phyloP scores from a whole-genome alignment of 2,888 invertebrate genomes.

The Leptinotarsa peninsularis region DNA sequence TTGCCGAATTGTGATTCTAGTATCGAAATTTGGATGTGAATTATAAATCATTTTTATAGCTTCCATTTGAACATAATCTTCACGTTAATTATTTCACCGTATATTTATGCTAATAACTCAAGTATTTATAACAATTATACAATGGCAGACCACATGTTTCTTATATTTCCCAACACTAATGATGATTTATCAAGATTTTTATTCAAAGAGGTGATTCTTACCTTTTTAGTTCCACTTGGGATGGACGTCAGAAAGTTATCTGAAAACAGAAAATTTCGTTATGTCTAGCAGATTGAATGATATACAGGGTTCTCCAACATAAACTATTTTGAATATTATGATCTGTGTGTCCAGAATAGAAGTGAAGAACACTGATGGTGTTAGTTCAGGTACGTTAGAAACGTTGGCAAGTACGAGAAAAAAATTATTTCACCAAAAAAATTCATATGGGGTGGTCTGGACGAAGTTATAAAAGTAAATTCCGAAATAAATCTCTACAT shows the following conservation, averaged over 20 bases:
- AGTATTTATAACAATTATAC: conserved; percentile 31
- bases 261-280: conserved; percentile 23
- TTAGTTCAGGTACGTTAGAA: no score
- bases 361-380: no score
- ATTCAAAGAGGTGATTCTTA: conserved; percentile 24
- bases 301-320: neutral
- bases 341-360: no score
- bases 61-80: conserved; percentile 21
- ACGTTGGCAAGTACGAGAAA: no score
- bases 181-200: conserved; percentile 30
- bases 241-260: conserved; percentile 12
- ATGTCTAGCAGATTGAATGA: conserved; percentile 8
- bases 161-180: conserved; percentile 22
- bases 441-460: no score
- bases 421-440: no score
- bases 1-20: conserved; percentile 8
- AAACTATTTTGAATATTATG: no score
- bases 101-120: conserved; percentile 29
- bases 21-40: conserved; percentile 21
- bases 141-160: conserved; percentile 24
- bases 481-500: no score
- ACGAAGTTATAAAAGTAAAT: no score
- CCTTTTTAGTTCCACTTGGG: conserved; percentile 30
- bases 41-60: conserved; percentile 25
- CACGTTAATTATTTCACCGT: conserved; percentile 22